These are phyloP conservation scores for Brenthis ino DNA, from an alignment of 2,888 invertebrate species.

Conservation along the genomic window DNA sequence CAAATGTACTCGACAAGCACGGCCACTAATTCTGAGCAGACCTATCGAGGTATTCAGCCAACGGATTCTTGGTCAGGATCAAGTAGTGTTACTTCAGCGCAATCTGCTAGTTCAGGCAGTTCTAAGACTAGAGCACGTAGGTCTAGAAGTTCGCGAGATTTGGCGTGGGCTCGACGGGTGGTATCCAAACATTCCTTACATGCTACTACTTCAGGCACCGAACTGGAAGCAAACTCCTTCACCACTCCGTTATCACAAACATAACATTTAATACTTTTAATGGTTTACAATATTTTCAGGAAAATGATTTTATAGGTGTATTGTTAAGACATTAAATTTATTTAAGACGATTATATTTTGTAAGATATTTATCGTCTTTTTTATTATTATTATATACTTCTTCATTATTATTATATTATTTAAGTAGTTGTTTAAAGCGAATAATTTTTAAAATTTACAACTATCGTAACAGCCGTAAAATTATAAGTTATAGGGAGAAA, in stretches of 20 bases:
- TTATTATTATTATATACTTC: too few relatives aligned
- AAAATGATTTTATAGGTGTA: constrained; percentile 48
- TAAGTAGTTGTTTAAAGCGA: neutral
- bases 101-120: constrained; percentile 53
- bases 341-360: constrained; percentile 60
- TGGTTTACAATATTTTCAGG: constrained; percentile 54
- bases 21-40: constrained; percentile 52
- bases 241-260: constrained; percentile 54
- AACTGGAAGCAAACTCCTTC: constrained; percentile 55
- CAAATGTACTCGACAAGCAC: constrained; percentile 58
- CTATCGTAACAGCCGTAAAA: too few relatives aligned
- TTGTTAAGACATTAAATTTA: constrained; percentile 55
- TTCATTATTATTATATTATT: neutral
- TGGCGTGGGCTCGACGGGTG: constrained; percentile 65
- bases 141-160: constrained; percentile 54
- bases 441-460: too few relatives aligned
- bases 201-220: constrained; percentile 52
- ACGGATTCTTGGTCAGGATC: constrained; percentile 58
- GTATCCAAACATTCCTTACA: constrained; percentile 49
- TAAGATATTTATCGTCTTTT: constrained; percentile 45
- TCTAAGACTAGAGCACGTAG: constrained; percentile 53
- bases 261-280: constrained; percentile 43
- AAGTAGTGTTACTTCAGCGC: constrained; percentile 50
- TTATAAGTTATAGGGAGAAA: too few relatives aligned
- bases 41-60: constrained; percentile 46